Base-by-base conservation (phyloP, 2,888 invertebrate genomes). In the Mallateleia sp. region DNA sequence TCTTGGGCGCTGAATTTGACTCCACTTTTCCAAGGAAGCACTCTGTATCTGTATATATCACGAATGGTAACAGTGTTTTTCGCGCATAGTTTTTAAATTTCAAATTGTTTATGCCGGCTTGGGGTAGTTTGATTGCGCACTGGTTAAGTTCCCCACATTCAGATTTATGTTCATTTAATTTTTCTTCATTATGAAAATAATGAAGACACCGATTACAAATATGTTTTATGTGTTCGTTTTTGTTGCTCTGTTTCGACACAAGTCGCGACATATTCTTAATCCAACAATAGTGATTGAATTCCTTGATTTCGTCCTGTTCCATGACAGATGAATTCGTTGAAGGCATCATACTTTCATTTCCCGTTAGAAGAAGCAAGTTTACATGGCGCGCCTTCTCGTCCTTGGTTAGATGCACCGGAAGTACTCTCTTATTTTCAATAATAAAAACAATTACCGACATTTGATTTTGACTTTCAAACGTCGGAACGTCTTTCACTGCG, bases 41-140 rank as follows among this genome's bases (percentile, higher is more conserved):
- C n/a, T 77, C 66, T 0, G 60, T 69, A 18, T 79, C 79, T 14
- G 69, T 58, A 15, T 79, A 79, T 0, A 79, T 50, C 14, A 69
- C n/a, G 20, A 67, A 66, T 7, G 78, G 78, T 3, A 42, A 32
- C 14, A 18, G 32, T 22, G 69, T 50, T 32, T 67, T 79, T 20
- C 52, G 47, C 0, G 50, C 60, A 50, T 18, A 60, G 11, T 69
- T 45, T n/a, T 69, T 62, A 9, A 50, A 52, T 28, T 56, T 18
- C 15, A 72, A 20, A 45, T 58, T 58, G 11, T 58, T 58, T 25
- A 47, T 25, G 0, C 32, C 66, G 8, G 50, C 4, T 11, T 71
- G 42, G 0, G 56, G 72, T 15, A 72, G 11, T 38, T 11, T 32
- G 4, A 60, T 24, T 0, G 45, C 38, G 25, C 47, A 28, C 9